These are phyloP conservation scores for Pelobates fuscus DNA, from an alignment of 2,113 vertebrate genomes.

Conservation along the genomic window DNA sequence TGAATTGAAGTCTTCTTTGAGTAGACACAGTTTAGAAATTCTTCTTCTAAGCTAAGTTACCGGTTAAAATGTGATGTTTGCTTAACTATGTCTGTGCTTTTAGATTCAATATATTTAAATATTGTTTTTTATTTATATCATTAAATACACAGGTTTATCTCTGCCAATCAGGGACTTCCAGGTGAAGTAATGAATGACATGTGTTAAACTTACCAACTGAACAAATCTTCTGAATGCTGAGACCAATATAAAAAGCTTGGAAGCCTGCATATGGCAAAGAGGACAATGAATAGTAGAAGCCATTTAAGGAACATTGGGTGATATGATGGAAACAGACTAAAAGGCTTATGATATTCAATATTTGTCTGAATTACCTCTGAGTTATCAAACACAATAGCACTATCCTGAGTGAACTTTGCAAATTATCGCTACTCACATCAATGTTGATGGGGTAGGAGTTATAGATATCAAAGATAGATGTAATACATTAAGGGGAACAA, in stretches of 20 bases:
- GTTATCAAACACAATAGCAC: slow-evolving; percentile 12
- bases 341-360: slow-evolving; percentile 27
- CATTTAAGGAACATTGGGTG: slow-evolving; percentile 40
- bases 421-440: not conserved
- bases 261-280: slow-evolving; percentile 51
- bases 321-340: slow-evolving; percentile 45
- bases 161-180: slow-evolving; percentile 7
- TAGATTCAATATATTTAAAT: too few relatives aligned
- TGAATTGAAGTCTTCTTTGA: too few relatives aligned
- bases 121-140: not conserved
- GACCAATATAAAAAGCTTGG: slow-evolving; percentile 52
- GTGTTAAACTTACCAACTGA: slow-evolving; percentile 47
- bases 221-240: slow-evolving; percentile 52
- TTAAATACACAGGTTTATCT: not conserved
- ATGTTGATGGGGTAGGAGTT: not conserved
- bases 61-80: too few relatives aligned
- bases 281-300: slow-evolving; percentile 50
- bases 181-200: slow-evolving; percentile 27
- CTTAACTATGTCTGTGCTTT: too few relatives aligned
- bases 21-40: too few relatives aligned
- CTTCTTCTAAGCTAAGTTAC: too few relatives aligned
- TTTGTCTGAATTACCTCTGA: slow-evolving; percentile 51
- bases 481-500: not conserved
- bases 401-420: not conserved
- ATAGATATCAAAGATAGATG: not conserved